Base-by-base conservation (phyloP, 2,113 vertebrate genomes). In the Nothobranchius kuhntae region DNA sequence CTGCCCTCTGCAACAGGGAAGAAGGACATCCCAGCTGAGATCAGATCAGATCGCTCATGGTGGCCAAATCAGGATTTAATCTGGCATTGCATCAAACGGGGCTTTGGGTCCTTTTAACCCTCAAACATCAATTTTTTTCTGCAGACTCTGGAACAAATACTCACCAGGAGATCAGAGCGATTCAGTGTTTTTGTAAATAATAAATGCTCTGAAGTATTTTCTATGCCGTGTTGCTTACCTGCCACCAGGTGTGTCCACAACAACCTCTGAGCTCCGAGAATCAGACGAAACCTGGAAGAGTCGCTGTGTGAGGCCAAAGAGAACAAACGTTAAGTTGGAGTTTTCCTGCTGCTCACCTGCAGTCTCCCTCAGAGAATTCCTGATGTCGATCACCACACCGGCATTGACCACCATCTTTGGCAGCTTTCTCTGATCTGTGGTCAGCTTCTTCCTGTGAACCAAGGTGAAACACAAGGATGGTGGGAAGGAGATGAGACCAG, bases 231-330 rank as follows among this genome's bases (percentile, higher is more conserved):
- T 59, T 8, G 2, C 36, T 42, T 91, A 94, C 91, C 92, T 86
- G 52, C 91, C 84, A 38, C 77, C 84, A 9, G 93, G 80, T 0
- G 95, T 94, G 71, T 95, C 92, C 65, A 95, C 61, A 57, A 91
- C 58, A 38, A 89, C 91, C 75, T 87, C 80, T 0, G 72, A 69
- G 75, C 72, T 87, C 14, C 13, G 55, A 2, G 21, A 36, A 40
- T 81, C 68, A 7, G 78, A 72, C n/a, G 81, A 84, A 61, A 81
- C 93, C 97, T 57, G 13, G 4, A 13, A 64, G 42, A 3, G 56
- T 5, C n/a, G 50, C 11, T 35, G 17, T 48, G 14, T 4, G 9
- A 53, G 6, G 17, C 15, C 17, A 13, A 14, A n/a, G 2, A 46
- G 3, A 24, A 26, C 26, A 5, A 38, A 56, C 26, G 10, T 3